Evolutionary conservation across 1,140 invertebrate species (phyloP).

Genomic region (Drosophila pandora): DNA sequence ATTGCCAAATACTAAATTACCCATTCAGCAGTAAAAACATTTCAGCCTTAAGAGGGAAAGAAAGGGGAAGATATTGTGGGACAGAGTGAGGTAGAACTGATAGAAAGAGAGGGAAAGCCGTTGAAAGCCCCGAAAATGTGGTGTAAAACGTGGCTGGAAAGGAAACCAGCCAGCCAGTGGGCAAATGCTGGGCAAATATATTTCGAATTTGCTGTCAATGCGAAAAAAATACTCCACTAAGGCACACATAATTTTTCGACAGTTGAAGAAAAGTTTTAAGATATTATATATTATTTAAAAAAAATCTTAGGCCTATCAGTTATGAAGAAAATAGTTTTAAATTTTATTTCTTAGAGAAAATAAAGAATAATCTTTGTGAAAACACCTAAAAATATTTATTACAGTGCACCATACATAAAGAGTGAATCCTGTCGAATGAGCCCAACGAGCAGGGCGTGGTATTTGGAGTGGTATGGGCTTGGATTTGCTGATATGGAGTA

Average conservation of each 20-base stretch:
- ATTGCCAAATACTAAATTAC: conserved; percentile 82
- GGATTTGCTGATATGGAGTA: conserved; percentile 57
- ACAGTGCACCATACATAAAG: conserved; percentile 21
- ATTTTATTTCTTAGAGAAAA: too few species aligned
- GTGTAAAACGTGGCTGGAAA: conserved; percentile 64
- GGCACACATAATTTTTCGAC: conserved; percentile 16
- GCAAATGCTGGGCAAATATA: conserved; percentile 70
- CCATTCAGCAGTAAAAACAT: conserved; percentile 81
- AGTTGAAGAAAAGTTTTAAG: background rate
- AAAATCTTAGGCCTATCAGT: background rate
- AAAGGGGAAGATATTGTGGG: background rate
- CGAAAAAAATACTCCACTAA: conserved; percentile 55
- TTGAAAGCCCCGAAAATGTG: conserved; percentile 67
- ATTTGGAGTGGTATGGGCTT: conserved; percentile 19
- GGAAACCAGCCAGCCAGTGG: conserved; percentile 39
- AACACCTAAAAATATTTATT: background rate
- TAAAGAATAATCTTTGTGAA: background rate
- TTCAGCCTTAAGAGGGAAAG: conserved; percentile 41
- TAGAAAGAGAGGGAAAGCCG: conserved; percentile 1
- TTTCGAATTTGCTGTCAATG: conserved; percentile 81
- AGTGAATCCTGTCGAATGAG: conserved; percentile 46
- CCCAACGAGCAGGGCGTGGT: conserved; percentile 43
- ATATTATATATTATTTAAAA: background rate
- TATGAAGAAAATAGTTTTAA: background rate
- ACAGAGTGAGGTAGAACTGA: conserved; percentile 1